A percentile compares a stretch with the other conserved stretches of the same genome.
Evolutionary conservation across 2,888 invertebrate genomes (phyloP).

Genomic region (Amaurobius ferox): DNA sequence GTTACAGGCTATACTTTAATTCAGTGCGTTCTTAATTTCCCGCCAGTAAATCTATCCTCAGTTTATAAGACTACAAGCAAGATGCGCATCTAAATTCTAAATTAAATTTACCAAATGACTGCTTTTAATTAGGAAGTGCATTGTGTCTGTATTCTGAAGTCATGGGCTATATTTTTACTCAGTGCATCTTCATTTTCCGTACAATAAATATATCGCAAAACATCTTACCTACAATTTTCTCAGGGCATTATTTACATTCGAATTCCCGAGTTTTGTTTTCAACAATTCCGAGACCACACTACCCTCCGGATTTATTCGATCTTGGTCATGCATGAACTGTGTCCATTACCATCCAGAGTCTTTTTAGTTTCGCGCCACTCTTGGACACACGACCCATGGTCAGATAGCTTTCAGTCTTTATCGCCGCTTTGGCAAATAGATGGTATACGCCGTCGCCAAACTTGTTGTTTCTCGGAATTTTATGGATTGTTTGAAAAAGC

Average conservation of each 20-base stretch:
- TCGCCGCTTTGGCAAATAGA: slow-evolving; percentile 20
- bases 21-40: no score
- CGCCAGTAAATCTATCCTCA: no score
- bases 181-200: no score
- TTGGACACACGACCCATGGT: slow-evolving; percentile 15
- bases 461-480: background rate
- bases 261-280: background rate
- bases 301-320: background rate
- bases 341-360: slow-evolving; percentile 52
- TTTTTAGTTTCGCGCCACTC: slow-evolving; percentile 66
- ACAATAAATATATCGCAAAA: no score
- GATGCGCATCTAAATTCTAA: no score
- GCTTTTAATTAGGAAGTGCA: no score
- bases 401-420: slow-evolving; percentile 29
- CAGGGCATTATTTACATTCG: slow-evolving; percentile 16
- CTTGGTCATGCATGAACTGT: background rate
- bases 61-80: no score
- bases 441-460: slow-evolving; percentile 43
- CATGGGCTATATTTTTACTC: no score
- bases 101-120: no score
- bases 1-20: no score
- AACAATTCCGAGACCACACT: background rate
- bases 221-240: background rate
- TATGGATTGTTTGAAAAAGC: background rate
- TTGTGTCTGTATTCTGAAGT: no score